A percentile compares a stretch with the other conserved stretches of the same genome.
Evolutionary conservation across 2,797 vertebrate species (phyloP).

Genomic region (Halcyon badia): DNA sequence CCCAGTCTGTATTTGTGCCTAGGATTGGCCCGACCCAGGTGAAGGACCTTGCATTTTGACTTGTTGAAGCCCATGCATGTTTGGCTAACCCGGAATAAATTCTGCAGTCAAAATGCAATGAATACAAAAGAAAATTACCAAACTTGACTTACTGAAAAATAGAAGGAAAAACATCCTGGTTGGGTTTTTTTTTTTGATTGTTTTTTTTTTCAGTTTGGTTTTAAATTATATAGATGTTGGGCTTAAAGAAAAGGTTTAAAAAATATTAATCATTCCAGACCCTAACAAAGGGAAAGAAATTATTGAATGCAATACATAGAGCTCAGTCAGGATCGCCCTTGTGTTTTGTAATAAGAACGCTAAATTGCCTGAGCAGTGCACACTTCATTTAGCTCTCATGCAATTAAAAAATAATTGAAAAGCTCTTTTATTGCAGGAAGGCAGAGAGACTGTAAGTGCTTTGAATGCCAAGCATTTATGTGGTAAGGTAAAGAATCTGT

Average conservation of each 20-base stretch:
- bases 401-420: slow-evolving; percentile 67
- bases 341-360: slow-evolving; percentile 49
- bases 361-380: slow-evolving; percentile 28
- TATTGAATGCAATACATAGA: not conserved
- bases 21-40: too few relatives aligned
- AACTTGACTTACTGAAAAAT: not conserved
- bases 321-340: not conserved
- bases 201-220: not conserved
- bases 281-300: slow-evolving; percentile 6
- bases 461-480: slow-evolving; percentile 12
- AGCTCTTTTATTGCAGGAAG: slow-evolving; percentile 19
- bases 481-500: not conserved
- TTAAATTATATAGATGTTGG: not conserved
- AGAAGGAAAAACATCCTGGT: not conserved
- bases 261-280: not conserved
- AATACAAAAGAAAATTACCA: not conserved
- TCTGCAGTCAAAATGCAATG: not conserved
- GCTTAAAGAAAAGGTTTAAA: not conserved
- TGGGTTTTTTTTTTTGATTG: too few relatives aligned
- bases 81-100: not conserved
- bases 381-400: slow-evolving; percentile 53
- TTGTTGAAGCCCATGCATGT: too few relatives aligned
- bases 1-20: too few relatives aligned
- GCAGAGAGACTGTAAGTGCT: not conserved
- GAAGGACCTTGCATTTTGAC: too few relatives aligned